These are phyloP conservation scores for Parauchenoglanis ngamensis DNA, from an alignment of 2,797 vertebrate genomes.

Conservation along the genomic window DNA sequence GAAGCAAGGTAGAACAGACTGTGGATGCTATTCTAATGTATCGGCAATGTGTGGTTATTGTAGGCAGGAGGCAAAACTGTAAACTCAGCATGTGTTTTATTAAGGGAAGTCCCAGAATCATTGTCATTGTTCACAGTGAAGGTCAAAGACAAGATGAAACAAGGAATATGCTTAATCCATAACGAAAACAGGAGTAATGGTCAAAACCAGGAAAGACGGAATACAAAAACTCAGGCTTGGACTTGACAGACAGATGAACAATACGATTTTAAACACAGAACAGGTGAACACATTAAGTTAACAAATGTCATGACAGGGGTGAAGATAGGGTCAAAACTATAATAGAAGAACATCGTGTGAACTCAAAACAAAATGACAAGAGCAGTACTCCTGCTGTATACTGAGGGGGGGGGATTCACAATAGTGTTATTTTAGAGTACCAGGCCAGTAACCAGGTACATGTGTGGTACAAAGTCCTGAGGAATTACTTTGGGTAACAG, in stretches of 20 bases:
- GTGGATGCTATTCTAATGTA: background rate
- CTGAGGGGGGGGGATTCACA: background rate
- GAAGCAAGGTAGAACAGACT: background rate
- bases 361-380: background rate
- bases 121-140: background rate
- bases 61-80: no score
- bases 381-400: background rate
- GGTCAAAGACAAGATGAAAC: background rate
- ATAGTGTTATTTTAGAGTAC: background rate
- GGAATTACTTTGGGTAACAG: background rate
- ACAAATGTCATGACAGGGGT: background rate
- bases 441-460: background rate
- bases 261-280: background rate
- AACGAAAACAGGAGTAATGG: background rate
- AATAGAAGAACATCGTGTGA: background rate
- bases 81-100: background rate
- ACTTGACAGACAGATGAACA: background rate
- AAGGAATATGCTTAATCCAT: background rate
- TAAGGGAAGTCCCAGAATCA: background rate
- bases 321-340: background rate
- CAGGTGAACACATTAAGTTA: background rate
- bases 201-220: background rate
- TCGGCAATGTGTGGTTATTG: background rate
- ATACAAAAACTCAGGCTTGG: background rate
- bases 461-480: background rate